phyloP scores from a whole-genome alignment of 2,797 vertebrate genomes.

The Squalus acanthias region DNA sequence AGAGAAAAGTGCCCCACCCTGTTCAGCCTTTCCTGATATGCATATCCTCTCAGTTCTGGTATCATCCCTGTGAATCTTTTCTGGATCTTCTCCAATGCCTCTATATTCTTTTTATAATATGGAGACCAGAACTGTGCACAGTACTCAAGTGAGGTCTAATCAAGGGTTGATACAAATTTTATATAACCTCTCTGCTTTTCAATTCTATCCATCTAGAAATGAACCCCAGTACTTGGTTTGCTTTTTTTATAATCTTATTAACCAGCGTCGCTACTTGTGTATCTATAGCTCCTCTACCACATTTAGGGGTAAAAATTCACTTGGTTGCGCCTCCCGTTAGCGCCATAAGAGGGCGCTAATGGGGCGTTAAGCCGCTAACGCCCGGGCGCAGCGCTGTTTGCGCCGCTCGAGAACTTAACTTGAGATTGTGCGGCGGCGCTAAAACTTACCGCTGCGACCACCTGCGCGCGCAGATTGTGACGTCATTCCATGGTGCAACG shows the following conservation, averaged over 20 bases:
- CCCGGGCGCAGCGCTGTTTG: too few species aligned
- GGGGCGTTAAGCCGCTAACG: too few species aligned
- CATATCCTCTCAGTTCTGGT: not conserved
- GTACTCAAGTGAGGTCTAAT: not conserved
- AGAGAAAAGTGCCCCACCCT: not conserved
- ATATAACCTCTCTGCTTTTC: not conserved
- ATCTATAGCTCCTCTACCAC: not conserved
- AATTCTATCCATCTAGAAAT: not conserved
- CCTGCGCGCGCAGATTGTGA: too few species aligned
- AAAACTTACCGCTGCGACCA: too few species aligned
- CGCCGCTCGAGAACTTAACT: too few species aligned
- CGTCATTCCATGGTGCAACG: too few species aligned
- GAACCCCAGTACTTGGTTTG: not conserved
- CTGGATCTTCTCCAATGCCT: not conserved
- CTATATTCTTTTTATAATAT: not conserved
- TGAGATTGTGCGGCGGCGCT: too few species aligned
- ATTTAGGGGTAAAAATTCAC: too few species aligned
- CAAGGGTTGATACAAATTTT: not conserved
- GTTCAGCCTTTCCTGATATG: not conserved
- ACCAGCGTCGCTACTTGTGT: not conserved
- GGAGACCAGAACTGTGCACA: not conserved
- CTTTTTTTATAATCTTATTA: not conserved
- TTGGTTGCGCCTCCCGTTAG: too few species aligned
- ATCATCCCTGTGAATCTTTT: not conserved
- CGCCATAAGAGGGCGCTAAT: too few species aligned